phyloP scores from a whole-genome alignment of 1,140 invertebrate genomes.

The Leptinotarsa undecemlineata region DNA sequence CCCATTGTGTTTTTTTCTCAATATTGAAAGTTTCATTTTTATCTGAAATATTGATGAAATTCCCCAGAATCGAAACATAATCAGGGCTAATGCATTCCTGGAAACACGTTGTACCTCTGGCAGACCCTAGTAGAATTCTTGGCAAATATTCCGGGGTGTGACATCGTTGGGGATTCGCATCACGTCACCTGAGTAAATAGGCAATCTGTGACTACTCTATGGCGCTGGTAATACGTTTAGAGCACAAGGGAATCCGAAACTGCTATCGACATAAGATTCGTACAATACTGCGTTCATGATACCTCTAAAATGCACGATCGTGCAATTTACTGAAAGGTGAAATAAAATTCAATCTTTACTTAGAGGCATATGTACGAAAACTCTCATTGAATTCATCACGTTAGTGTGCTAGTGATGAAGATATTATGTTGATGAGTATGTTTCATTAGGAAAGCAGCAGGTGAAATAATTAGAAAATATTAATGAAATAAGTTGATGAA shows the following conservation, averaged over 20 bases:
- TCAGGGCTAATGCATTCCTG: background rate
- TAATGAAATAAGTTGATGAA: no score
- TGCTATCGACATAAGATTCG: slow-evolving; percentile 21
- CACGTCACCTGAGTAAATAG: slow-evolving; percentile 27
- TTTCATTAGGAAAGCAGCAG: no score
- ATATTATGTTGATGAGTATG: background rate
- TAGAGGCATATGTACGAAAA: background rate
- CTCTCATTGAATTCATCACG: background rate
- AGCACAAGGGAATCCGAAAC: slow-evolving; percentile 11
- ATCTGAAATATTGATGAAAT: background rate
- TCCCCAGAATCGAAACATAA: background rate
- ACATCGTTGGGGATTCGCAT: slow-evolving; percentile 23
- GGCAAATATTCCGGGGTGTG: slow-evolving; percentile 13
- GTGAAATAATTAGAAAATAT: no score
- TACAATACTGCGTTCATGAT: slow-evolving; percentile 27
- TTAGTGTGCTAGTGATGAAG: background rate
- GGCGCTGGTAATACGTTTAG: slow-evolving; percentile 22
- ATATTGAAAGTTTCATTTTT: no score
- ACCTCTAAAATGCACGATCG: slow-evolving; percentile 6
- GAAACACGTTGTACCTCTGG: background rate
- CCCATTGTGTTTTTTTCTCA: no score
- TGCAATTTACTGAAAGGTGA: slow-evolving; percentile 4
- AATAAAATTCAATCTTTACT: slow-evolving; percentile 18
- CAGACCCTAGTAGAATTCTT: background rate
- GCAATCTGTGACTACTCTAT: slow-evolving; percentile 30